Evolutionary conservation across 2,888 invertebrate species (phyloP).

Genomic region (Apamea anceps): DNA sequence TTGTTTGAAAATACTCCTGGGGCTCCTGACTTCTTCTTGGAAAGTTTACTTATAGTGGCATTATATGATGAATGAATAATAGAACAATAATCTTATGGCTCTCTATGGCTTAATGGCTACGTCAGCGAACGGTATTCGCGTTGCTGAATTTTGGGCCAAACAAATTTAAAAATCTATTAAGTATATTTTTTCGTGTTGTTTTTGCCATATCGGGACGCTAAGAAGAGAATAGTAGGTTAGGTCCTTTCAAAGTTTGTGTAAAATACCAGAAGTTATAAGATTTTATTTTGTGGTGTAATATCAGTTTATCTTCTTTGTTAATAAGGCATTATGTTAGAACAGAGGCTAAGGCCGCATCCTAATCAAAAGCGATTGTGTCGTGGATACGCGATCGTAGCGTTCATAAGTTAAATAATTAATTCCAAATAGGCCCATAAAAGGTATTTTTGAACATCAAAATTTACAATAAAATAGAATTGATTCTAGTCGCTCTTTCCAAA

Average conservation of each 20-base stretch:
- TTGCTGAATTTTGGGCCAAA: background rate
- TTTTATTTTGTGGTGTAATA: background rate
- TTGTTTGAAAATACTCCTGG: constrained; percentile 38
- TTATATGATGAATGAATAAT: background rate
- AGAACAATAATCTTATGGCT: background rate
- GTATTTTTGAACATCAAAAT: background rate
- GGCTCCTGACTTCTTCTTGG: constrained; percentile 17
- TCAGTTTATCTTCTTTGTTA: background rate
- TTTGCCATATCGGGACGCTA: background rate
- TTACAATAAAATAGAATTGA: too few species aligned
- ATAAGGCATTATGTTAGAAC: background rate
- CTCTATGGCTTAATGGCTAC: background rate
- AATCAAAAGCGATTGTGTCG: background rate
- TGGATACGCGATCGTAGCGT: background rate
- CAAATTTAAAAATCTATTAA: background rate
- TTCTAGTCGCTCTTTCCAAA: too few species aligned
- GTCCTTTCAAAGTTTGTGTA: too few species aligned
- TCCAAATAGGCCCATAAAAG: background rate
- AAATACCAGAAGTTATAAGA: background rate
- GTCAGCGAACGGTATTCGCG: background rate
- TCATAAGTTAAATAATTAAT: background rate
- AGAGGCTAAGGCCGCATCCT: too few species aligned
- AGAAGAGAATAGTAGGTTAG: background rate
- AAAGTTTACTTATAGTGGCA: constrained; percentile 23
- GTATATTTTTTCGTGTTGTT: background rate